phyloP scores from a whole-genome alignment of 2,113 vertebrate genomes.

The Abramis brama region DNA sequence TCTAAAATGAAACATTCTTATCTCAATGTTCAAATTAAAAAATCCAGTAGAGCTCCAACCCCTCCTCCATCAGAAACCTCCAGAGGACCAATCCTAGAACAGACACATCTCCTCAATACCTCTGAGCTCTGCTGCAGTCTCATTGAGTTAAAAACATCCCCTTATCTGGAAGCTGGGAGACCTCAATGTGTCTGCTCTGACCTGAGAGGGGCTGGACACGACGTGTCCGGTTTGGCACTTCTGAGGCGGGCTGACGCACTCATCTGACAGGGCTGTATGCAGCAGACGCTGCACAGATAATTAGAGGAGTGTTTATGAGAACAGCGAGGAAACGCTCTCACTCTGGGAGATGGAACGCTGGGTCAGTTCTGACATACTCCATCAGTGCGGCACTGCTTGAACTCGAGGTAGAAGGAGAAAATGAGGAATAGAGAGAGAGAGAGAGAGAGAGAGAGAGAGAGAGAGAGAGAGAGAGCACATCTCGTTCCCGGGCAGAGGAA shows the following conservation, averaged over 20 bases:
- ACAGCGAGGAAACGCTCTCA: conserved; percentile 45
- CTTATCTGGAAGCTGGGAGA: conserved; percentile 37
- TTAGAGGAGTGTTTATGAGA: conserved; percentile 65
- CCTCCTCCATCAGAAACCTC: conserved; percentile 34
- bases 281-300: conserved; percentile 69
- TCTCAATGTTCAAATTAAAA: conserved; percentile 34
- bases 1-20: conserved; percentile 37
- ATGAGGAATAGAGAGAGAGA: conserved; percentile 27
- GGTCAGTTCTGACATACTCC: conserved; percentile 74
- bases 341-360: conserved; percentile 71
- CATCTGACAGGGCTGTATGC: conserved; percentile 30
- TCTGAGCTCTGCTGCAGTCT: conserved; percentile 35
- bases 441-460: not conserved
- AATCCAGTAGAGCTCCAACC: conserved; percentile 13
- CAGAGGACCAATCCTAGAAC: conserved; percentile 27
- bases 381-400: conserved; percentile 60
- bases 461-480: conserved; percentile 25
- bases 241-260: conserved; percentile 31
- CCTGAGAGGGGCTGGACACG: conserved; percentile 36
- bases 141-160: conserved; percentile 43
- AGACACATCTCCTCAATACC: conserved; percentile 36
- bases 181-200: conserved; percentile 43
- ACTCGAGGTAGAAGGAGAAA: conserved; percentile 49
- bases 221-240: conserved; percentile 49
- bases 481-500: conserved; percentile 21